Percentiles rank a stretch among this genome's conserved stretches.
phyloP scores from a whole-genome alignment of 2,113 vertebrate species.

The Dasypus novemcinctus region DNA sequence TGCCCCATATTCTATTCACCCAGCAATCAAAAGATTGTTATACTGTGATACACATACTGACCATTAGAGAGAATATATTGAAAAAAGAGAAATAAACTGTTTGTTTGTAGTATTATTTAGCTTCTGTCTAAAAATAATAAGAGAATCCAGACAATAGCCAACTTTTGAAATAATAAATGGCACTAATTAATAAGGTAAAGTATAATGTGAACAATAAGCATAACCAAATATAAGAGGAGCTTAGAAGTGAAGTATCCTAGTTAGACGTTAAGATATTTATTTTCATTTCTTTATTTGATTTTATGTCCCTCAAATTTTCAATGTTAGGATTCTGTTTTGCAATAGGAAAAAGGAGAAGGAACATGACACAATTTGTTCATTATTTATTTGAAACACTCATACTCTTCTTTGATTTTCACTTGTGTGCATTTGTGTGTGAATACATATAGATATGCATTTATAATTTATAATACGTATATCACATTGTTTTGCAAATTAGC shows the following conservation, averaged over 20 bases:
- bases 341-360: background rate
- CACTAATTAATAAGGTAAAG: background rate
- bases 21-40: background rate
- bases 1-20: background rate
- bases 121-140: background rate
- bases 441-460: background rate
- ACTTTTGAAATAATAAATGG: background rate
- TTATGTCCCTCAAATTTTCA: background rate
- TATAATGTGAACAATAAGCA: background rate
- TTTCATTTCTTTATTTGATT: background rate
- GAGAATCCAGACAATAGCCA: background rate
- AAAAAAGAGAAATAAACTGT: background rate
- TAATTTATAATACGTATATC: background rate
- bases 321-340: background rate
- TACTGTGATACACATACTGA: background rate
- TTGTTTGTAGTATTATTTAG: background rate
- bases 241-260: background rate
- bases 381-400: background rate
- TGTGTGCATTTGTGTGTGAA: fast-evolving
- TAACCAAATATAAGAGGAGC: background rate
- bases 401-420: background rate
- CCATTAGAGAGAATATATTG: background rate
- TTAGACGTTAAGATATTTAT: background rate
- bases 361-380: background rate
- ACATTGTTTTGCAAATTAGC: background rate